Percentiles rank a stretch among this genome's conserved stretches.
Evolutionary conservation across 1,140 invertebrate genomes (phyloP).

Genomic region (Drosophila yakuba): DNA sequence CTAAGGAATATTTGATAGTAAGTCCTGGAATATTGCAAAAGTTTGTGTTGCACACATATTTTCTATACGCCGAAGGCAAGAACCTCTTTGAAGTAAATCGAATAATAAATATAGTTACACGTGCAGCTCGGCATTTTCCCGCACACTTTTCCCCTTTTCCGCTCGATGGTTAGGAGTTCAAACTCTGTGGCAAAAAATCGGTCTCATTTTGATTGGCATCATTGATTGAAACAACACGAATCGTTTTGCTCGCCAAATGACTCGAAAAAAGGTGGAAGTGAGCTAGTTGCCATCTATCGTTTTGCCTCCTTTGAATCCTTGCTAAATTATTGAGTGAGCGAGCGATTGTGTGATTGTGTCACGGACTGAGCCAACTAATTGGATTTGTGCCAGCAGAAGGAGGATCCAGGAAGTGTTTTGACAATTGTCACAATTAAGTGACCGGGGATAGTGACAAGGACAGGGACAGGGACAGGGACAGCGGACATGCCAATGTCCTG

Average conservation of each 20-base stretch:
- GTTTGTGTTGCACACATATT: background rate
- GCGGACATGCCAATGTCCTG: conserved; percentile 72
- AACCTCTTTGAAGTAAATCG: conserved; percentile 6
- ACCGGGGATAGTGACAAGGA: conserved; percentile 32
- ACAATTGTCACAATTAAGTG: conserved; percentile 78
- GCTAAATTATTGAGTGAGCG: conserved; percentile 57
- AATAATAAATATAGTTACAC: conserved; percentile 22
- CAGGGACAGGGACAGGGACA: conserved; percentile 39
- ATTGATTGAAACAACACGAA: conserved; percentile 83
- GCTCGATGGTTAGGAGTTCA: conserved; percentile 21
- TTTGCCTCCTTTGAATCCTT: conserved; percentile 22
- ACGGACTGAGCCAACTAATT: conserved; percentile 70
- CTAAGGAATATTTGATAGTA: background rate
- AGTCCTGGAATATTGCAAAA: background rate
- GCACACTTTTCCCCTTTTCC: background rate
- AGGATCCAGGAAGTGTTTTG: conserved; percentile 68
- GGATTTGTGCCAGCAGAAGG: conserved; percentile 62
- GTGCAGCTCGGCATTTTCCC: conserved; percentile 17
- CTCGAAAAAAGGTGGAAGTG: conserved; percentile 66
- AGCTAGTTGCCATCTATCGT: conserved; percentile 46
- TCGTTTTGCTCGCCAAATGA: conserved; percentile 72
- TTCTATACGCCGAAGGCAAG: conserved; percentile 14
- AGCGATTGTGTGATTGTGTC: conserved; percentile 71
- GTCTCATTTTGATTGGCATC: conserved; percentile 79
- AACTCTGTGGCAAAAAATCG: conserved; percentile 63